These are phyloP conservation scores for Pediacus dermestoides DNA, from an alignment of 2,888 invertebrate genomes.

Conservation along the genomic window DNA sequence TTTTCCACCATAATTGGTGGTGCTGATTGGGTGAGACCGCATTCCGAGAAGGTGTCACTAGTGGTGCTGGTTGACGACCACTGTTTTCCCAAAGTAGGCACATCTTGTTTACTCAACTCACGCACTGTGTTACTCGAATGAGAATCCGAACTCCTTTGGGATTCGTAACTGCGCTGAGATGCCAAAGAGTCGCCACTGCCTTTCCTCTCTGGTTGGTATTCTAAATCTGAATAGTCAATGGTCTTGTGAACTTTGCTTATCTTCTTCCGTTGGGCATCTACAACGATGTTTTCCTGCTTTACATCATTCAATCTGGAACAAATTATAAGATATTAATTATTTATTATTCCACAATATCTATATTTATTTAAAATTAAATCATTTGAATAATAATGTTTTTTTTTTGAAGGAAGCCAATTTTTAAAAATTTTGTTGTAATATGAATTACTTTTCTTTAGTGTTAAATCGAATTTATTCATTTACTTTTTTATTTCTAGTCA, in stretches of 20 bases:
- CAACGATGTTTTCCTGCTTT: no score
- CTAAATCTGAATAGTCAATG: constrained; percentile 42
- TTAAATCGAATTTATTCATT: no score
- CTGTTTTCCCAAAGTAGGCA: constrained; percentile 31
- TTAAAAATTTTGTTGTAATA: no score
- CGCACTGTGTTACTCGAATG: constrained; percentile 35
- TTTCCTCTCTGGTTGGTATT: constrained; percentile 49
- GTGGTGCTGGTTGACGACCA: constrained; percentile 46
- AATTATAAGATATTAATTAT: no score
- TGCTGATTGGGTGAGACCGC: constrained; percentile 41
- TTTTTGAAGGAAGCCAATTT: no score
- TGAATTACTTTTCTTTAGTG: no score
- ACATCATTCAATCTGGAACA: no score
- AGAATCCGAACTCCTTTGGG: constrained; percentile 51
- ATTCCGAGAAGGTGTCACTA: constrained; percentile 43
- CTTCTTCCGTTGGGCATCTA: constrained; percentile 30
- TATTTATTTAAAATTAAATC: no score
- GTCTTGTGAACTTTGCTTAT: constrained; percentile 45
- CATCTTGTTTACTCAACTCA: constrained; percentile 28
- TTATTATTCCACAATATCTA: no score
- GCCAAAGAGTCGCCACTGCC: constrained; percentile 56
- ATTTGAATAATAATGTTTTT: no score
- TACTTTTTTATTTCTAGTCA: no score
- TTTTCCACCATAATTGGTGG: constrained; percentile 40
- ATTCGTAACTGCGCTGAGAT: constrained; percentile 53